These are phyloP conservation scores for Apamea sordens DNA, from an alignment of 2,888 invertebrate species.

Conservation along the genomic window DNA sequence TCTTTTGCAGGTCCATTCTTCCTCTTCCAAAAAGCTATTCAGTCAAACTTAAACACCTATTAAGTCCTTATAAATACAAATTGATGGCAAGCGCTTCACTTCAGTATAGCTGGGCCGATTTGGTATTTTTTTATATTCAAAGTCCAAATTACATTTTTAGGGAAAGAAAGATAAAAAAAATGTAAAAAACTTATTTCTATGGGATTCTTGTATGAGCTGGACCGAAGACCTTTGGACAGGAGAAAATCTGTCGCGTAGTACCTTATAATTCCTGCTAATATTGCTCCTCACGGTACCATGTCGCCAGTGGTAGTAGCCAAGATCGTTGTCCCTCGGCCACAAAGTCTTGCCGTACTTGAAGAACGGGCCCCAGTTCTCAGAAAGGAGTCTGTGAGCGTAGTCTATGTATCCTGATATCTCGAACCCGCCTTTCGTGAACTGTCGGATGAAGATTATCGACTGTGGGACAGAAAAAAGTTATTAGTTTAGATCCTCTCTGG, in stretches of 20 bases:
- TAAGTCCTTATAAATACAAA: neutral
- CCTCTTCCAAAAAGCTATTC: neutral
- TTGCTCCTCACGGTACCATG: constrained; percentile 93
- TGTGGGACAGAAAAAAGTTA: constrained; percentile 73
- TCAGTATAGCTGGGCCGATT: neutral
- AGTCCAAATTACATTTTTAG: neutral
- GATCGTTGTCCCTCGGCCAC: constrained; percentile 92
- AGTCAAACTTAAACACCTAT: neutral
- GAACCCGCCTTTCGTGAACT: constrained; percentile 92
- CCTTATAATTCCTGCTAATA: constrained; percentile 94
- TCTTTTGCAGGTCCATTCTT: neutral
- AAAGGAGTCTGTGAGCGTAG: constrained; percentile 92
- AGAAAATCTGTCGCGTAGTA: constrained; percentile 67
- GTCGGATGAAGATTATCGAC: constrained; percentile 95
- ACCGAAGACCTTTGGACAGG: neutral
- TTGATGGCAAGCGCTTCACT: neutral
- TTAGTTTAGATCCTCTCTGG: neutral
- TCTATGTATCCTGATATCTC: constrained; percentile 97
- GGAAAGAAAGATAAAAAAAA: neutral
- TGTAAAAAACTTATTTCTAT: neutral
- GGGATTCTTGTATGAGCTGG: neutral
- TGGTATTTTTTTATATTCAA: neutral
- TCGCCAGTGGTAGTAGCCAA: constrained; percentile 95
- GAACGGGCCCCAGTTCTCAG: constrained; percentile 94
- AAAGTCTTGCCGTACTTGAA: constrained; percentile 92